Evolutionary conservation across 2,797 vertebrate genomes (phyloP).

Genomic region (Streptopelia turtur): DNA sequence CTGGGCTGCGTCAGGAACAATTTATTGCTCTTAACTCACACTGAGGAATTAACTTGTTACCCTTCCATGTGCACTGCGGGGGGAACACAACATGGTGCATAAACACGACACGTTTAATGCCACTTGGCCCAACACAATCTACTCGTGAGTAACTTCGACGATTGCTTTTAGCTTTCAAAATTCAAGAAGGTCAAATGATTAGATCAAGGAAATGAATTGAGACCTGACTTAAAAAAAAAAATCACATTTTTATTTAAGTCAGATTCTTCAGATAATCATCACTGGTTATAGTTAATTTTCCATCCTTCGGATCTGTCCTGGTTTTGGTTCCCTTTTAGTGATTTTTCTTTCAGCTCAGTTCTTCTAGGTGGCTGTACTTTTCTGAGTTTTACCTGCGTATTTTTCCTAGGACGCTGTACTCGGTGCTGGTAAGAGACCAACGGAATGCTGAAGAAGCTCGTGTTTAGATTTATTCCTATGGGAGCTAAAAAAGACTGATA

Average conservation of each 20-base stretch:
- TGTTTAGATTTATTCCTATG: too few species aligned
- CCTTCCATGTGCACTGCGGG: not conserved
- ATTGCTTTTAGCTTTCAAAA: slow-evolving; percentile 7
- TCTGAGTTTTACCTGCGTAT: too few species aligned
- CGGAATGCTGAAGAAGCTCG: too few species aligned
- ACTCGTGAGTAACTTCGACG: not conserved
- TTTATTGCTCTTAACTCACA: not conserved
- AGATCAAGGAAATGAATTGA: not conserved
- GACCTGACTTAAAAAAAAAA: slow-evolving; percentile 8
- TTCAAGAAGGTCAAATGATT: not conserved
- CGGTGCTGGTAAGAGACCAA: too few species aligned
- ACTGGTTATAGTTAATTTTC: not conserved
- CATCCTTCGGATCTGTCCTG: not conserved
- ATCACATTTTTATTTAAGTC: not conserved
- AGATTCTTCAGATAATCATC: slow-evolving; percentile 15
- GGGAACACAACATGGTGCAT: not conserved
- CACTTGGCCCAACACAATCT: not conserved
- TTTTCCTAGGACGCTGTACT: too few species aligned
- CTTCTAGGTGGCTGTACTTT: too few species aligned
- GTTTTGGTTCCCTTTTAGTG: too few species aligned
- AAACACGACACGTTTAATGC: not conserved
- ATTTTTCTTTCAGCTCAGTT: too few species aligned
- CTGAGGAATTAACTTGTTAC: slow-evolving; percentile 33
- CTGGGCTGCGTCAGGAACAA: slow-evolving; percentile 28
- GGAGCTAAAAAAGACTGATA: too few species aligned